Conservation (phyloP, 2,888 invertebrate genomes). For the Coleophora flavipennella region DNA sequence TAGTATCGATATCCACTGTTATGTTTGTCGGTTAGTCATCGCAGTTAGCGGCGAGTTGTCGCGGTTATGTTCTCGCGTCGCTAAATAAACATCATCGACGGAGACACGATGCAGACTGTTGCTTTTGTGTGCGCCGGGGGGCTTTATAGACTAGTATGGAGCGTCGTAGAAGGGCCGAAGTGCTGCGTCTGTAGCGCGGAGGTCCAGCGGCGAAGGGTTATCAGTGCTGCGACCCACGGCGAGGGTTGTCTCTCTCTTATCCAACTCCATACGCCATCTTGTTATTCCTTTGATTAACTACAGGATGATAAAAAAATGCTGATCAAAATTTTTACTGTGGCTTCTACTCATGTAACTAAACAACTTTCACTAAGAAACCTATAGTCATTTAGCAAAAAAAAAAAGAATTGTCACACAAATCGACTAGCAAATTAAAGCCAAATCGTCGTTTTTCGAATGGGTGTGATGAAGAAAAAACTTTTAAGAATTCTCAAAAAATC, state of each 20-base stretch:
- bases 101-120: conserved; percentile 59
- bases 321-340: too few relatives aligned
- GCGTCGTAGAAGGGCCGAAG: conserved; percentile 56
- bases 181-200: conserved; percentile 41
- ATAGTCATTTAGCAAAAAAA: too few relatives aligned
- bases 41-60: conserved; percentile 27
- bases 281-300: too few relatives aligned
- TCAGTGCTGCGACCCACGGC: conserved; percentile 40
- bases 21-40: conserved; percentile 35
- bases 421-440: too few relatives aligned
- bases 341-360: too few relatives aligned
- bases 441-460: too few relatives aligned
- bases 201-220: conserved; percentile 51
- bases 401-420: too few relatives aligned
- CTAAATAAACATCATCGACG: conserved; percentile 55
- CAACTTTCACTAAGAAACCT: too few relatives aligned
- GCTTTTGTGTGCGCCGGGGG: conserved; percentile 47
- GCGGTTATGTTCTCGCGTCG: conserved; percentile 26
- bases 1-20: conserved; percentile 28
- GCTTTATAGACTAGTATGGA: conserved; percentile 60
- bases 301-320: too few relatives aligned
- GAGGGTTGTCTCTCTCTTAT: conserved; percentile 22
- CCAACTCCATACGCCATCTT: too few relatives aligned
- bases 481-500: too few relatives aligned
- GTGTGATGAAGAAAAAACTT: too few relatives aligned